Evolutionary conservation across 2,113 vertebrate species (phyloP).

Genomic region (Orientallactaga bullata): DNA sequence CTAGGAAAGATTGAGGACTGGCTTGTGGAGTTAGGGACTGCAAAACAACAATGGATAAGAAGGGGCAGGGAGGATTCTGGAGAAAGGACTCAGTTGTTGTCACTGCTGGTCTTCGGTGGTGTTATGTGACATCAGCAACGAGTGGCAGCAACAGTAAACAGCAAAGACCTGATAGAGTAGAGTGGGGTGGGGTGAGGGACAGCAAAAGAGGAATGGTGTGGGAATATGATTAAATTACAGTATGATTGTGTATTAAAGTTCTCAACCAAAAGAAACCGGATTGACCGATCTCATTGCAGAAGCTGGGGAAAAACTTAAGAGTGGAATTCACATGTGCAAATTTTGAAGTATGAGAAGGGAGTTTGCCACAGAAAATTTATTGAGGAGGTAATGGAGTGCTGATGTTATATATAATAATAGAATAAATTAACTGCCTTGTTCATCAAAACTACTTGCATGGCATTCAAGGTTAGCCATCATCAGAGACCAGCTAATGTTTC

Average conservation of each 20-base stretch:
- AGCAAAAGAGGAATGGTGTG: no score
- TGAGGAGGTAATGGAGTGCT: neutral
- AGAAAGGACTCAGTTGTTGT: neutral
- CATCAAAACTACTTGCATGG: neutral
- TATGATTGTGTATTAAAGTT: no score
- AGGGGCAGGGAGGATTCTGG: neutral
- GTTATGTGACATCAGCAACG: neutral
- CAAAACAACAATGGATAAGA: neutral
- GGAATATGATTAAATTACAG: no score
- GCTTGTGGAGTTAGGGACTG: neutral
- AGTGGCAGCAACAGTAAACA: neutral
- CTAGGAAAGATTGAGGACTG: neutral
- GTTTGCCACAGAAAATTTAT: neutral
- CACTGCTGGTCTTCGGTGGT: rapidly evolving
- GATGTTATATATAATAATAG: neutral
- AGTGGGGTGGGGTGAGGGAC: no score
- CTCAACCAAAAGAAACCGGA: no score
- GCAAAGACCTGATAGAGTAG: neutral
- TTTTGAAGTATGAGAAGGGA: neutral
- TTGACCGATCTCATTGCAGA: neutral
- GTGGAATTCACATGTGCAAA: neutral
- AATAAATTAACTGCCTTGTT: neutral
- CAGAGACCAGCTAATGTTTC: neutral
- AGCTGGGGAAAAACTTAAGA: neutral
- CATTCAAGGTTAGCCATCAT: neutral